Percentiles rank a stretch among this genome's conserved stretches.
These are phyloP conservation scores for Pygocentrus nattereri DNA, from an alignment of 2,797 vertebrate genomes.

Conservation along the genomic window DNA sequence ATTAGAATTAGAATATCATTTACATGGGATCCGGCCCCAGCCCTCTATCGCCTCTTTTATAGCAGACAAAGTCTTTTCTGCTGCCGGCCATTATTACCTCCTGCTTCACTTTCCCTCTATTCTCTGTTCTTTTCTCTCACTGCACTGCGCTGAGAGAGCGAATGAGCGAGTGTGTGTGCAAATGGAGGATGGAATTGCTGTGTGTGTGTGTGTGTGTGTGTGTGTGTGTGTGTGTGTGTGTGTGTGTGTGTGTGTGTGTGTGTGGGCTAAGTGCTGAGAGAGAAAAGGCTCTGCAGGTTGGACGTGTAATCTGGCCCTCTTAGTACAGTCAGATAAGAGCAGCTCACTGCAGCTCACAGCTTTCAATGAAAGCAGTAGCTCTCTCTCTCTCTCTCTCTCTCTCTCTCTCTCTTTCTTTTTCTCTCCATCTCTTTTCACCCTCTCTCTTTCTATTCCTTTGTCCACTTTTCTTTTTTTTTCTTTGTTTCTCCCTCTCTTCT, in stretches of 20 bases:
- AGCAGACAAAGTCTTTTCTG: neutral
- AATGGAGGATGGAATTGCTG: neutral
- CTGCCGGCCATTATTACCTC: constrained; percentile 2
- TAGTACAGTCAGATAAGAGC: constrained; percentile 58
- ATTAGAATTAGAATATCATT: constrained; percentile 36
- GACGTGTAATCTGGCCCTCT: constrained; percentile 59
- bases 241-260: constrained; percentile 18
- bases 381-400: neutral
- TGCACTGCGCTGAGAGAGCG: neutral
- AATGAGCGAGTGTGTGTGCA: neutral
- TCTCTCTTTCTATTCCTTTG: too few relatives aligned
- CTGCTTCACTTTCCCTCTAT: neutral
- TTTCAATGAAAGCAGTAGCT: constrained; percentile 47
- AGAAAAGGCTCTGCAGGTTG: constrained; percentile 42
- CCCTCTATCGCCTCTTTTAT: neutral
- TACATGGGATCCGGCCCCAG: neutral
- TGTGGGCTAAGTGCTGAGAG: constrained; percentile 25
- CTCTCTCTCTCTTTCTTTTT: neutral
- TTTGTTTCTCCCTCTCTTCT: too few relatives aligned
- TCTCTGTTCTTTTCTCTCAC: constrained; percentile 2
- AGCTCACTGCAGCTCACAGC: constrained; percentile 23
- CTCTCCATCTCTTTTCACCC: neutral
- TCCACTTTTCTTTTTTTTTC: too few relatives aligned
- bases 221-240: constrained; percentile 23
- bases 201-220: constrained; percentile 9